phyloP scores from a whole-genome alignment of 1,140 invertebrate species.

The Berghia stephanieae region DNA sequence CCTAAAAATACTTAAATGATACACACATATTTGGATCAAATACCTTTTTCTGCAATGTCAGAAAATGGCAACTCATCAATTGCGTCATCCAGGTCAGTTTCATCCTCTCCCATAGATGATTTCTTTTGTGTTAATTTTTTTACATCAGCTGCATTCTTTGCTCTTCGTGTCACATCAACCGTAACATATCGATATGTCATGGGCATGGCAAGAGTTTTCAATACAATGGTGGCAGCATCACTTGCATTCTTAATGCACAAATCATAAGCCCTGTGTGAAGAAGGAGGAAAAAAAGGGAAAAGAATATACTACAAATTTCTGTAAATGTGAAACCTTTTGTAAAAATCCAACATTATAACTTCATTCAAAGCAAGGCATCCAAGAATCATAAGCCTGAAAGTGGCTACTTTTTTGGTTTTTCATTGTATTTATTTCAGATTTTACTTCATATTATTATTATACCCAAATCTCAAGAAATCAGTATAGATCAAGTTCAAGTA shows the following conservation, averaged over 20 bases:
- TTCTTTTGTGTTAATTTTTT: not conserved
- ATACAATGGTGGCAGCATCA: conserved; percentile 12
- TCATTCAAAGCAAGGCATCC: not conserved
- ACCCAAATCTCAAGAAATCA: too few relatives aligned
- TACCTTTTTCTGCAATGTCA: conserved; percentile 28
- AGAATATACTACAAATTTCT: not conserved
- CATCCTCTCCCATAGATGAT: not conserved
- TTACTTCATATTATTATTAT: not conserved
- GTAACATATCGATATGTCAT: conserved; percentile 25
- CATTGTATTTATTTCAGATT: not conserved
- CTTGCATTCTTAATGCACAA: conserved; percentile 1
- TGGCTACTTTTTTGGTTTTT: not conserved
- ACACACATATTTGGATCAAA: too few relatives aligned
- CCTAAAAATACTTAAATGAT: too few relatives aligned
- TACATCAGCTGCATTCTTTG: not conserved
- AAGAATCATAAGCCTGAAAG: not conserved
- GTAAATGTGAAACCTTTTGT: not conserved
- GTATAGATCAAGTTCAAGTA: too few relatives aligned
- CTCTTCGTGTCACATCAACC: conserved; percentile 9
- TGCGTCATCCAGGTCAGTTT: not conserved
- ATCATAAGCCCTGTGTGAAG: conserved; percentile 7
- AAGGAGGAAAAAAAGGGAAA: not conserved
- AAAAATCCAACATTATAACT: not conserved
- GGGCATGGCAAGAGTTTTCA: not conserved
- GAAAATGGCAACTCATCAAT: conserved; percentile 2